A percentile compares a stretch with the other conserved stretches of the same genome.
Evolutionary conservation across 2,888 invertebrate genomes (phyloP).

Genomic region (Mayetiola destructor): DNA sequence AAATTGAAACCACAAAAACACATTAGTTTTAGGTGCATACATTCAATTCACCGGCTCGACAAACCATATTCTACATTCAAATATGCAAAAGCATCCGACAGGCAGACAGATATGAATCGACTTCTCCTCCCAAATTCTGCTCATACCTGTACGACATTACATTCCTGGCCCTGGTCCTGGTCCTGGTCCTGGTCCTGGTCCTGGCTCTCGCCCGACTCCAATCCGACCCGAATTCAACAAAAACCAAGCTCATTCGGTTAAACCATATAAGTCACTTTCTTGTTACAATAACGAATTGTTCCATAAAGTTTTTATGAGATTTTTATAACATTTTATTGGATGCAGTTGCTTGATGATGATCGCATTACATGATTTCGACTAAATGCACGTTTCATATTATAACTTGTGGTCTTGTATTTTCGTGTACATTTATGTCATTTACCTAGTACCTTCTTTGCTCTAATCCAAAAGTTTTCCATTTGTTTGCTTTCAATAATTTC

Average conservation of each 20-base stretch:
- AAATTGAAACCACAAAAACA: neutral
- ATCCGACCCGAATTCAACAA: neutral
- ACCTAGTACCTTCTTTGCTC: too few species aligned
- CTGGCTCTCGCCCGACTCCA: neutral
- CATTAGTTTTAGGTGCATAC: neutral
- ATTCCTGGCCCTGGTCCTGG: neutral
- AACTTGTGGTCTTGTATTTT: too few species aligned
- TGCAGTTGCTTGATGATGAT: slow-evolving; percentile 4
- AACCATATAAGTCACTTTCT: slow-evolving; percentile 10
- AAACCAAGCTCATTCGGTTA: too few species aligned
- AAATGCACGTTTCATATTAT: slow-evolving; percentile 11
- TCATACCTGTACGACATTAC: too few species aligned
- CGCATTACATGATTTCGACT: slow-evolving; percentile 9
- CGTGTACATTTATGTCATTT: too few species aligned
- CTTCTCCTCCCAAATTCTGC: too few species aligned
- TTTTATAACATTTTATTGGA: slow-evolving; percentile 6
- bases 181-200: neutral
- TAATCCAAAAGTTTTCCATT: too few species aligned
- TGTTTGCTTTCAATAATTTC: too few species aligned
- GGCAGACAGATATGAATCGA: too few species aligned
- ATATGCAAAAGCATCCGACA: too few species aligned
- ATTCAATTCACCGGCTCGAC: too few species aligned
- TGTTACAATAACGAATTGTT: slow-evolving; percentile 9
- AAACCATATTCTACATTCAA: too few species aligned
- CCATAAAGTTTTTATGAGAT: slow-evolving; percentile 10